These are phyloP conservation scores for Halyomorpha halys DNA, from an alignment of 1,140 invertebrate species.

Conservation along the genomic window DNA sequence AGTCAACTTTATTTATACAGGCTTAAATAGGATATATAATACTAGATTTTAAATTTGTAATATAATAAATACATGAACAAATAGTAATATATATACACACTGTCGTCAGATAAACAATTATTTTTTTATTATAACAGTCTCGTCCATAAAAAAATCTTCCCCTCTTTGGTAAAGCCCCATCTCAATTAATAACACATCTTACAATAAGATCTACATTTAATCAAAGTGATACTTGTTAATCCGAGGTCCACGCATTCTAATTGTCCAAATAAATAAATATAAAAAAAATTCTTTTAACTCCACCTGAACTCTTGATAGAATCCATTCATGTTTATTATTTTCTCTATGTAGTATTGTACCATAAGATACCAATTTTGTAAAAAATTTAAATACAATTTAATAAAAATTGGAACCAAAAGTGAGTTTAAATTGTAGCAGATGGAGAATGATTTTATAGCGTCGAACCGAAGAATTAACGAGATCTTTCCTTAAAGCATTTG, in stretches of 20 bases:
- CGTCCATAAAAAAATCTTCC: neutral
- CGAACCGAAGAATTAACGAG: neutral
- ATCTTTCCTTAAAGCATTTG: slow-evolving; percentile 20
- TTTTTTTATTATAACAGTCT: slow-evolving; percentile 14
- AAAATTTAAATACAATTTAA: too few relatives aligned
- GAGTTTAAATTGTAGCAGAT: too few relatives aligned
- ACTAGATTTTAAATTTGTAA: slow-evolving; percentile 15
- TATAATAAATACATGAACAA: slow-evolving; percentile 21
- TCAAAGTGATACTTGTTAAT: slow-evolving; percentile 2
- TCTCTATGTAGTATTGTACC: too few relatives aligned
- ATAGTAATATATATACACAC: slow-evolving; percentile 12
- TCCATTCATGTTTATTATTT: too few relatives aligned
- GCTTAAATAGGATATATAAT: slow-evolving; percentile 2
- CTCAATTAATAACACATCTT: slow-evolving; percentile 5
- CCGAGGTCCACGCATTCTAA: too few relatives aligned
- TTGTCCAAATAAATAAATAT: too few relatives aligned
- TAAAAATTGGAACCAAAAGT: too few relatives aligned
- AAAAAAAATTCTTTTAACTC: too few relatives aligned
- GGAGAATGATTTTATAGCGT: too few relatives aligned
- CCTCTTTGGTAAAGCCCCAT: slow-evolving; percentile 9
- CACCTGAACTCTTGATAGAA: too few relatives aligned
- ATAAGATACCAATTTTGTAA: too few relatives aligned
- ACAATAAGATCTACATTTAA: slow-evolving; percentile 10
- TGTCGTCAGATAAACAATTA: slow-evolving; percentile 13
- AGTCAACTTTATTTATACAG: slow-evolving; percentile 11